These are phyloP conservation scores for Drymodes brunneopygia DNA, from an alignment of 2,113 vertebrate species.

Conservation along the genomic window DNA sequence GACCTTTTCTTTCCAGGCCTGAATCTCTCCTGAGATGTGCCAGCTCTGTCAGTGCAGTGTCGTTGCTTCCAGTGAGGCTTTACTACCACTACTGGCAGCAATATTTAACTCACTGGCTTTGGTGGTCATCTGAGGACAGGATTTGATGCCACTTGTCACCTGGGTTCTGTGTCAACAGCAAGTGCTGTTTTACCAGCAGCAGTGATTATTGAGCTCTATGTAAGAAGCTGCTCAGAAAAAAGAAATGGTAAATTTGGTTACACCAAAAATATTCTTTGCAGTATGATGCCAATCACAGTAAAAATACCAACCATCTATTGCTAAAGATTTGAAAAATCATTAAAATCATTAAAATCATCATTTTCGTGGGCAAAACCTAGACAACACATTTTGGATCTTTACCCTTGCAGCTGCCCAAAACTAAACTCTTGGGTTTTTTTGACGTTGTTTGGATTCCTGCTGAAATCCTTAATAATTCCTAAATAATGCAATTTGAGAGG, in stretches of 20 bases:
- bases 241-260: neutral
- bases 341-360: neutral
- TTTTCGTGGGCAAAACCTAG: neutral
- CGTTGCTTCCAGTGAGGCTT: neutral
- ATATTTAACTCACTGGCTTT: neutral
- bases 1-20: neutral
- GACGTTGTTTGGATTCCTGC: neutral
- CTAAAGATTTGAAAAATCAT: neutral
- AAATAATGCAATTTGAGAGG: neutral
- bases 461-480: neutral
- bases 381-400: neutral
- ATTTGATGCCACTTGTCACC: neutral
- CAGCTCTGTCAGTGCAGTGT: neutral
- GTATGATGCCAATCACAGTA: neutral
- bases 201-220: neutral
- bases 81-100: neutral
- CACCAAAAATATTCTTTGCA: neutral
- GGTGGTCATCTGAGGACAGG: neutral
- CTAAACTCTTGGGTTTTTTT: neutral
- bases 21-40: constrained; percentile 1
- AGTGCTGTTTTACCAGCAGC: neutral
- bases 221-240: neutral
- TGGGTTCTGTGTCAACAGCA: neutral
- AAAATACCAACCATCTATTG: neutral
- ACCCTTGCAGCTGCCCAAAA: neutral